These are phyloP conservation scores for Triplophysa siluroides DNA, from an alignment of 2,113 vertebrate genomes.

Conservation along the genomic window DNA sequence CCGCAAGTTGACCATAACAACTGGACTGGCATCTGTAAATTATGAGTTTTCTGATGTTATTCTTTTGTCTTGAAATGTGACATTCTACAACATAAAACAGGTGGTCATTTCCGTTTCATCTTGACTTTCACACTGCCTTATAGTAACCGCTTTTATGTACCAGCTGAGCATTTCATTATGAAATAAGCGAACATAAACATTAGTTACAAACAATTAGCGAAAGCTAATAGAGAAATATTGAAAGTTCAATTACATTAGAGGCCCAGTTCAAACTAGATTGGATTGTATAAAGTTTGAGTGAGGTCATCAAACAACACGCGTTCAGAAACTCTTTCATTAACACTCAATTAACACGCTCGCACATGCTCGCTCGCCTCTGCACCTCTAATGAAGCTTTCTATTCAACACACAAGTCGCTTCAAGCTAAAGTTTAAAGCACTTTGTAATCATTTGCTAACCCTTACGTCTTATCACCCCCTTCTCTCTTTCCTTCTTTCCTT, in stretches of 20 bases:
- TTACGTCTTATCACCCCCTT: too few species aligned
- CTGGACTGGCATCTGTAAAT: too few species aligned
- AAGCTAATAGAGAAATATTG: slow-evolving; percentile 51
- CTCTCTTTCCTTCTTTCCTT: too few species aligned
- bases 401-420: background rate
- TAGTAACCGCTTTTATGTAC: slow-evolving; percentile 42
- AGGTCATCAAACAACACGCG: slow-evolving; percentile 14
- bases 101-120: background rate
- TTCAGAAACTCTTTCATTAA: background rate
- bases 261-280: slow-evolving; percentile 40
- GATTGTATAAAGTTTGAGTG: slow-evolving; percentile 18
- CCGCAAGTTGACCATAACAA: too few species aligned
- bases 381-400: background rate
- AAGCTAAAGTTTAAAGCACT: too few species aligned
- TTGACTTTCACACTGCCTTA: slow-evolving; percentile 29
- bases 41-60: too few species aligned
- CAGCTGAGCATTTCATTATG: slow-evolving; percentile 47
- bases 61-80: too few species aligned
- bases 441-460: too few species aligned
- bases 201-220: slow-evolving; percentile 52
- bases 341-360: background rate
- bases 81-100: too few species aligned
- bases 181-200: slow-evolving; percentile 42
- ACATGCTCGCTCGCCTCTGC: too few species aligned
- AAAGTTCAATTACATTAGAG: slow-evolving; percentile 43